Conservation (phyloP, 2,113 vertebrate species). For the Nerophis ophidion region DNA sequence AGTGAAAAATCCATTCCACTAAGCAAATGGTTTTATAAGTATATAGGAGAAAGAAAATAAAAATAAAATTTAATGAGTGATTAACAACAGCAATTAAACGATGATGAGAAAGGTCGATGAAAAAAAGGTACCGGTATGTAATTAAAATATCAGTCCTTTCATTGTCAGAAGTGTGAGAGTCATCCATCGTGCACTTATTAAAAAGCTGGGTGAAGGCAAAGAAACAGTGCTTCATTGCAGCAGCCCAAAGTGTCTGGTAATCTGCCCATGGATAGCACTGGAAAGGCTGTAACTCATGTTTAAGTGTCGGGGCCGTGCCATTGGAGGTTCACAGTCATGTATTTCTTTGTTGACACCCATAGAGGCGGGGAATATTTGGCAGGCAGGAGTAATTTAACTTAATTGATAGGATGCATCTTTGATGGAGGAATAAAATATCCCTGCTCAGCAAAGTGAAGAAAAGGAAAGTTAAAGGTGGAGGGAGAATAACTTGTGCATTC, state of each 20-base stretch:
- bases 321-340: slow-evolving; percentile 99
- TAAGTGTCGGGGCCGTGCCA: slow-evolving; percentile 99
- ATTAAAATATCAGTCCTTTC: slow-evolving; percentile 99
- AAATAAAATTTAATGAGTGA: slow-evolving; percentile 94
- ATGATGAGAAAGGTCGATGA: slow-evolving; percentile 75
- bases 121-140: slow-evolving; percentile 81
- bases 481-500: slow-evolving; percentile 98
- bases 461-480: slow-evolving; percentile 99
- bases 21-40: slow-evolving; percentile 86
- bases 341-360: slow-evolving; percentile 99
- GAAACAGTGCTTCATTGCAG: slow-evolving; percentile 97
- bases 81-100: slow-evolving; percentile 82
- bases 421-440: slow-evolving; percentile 99
- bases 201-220: slow-evolving; percentile 93
- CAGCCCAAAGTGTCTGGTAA: slow-evolving; percentile 98
- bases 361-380: slow-evolving; percentile 99
- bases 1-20: slow-evolving; percentile 86
- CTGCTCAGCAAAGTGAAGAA: slow-evolving; percentile 99
- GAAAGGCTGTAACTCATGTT: slow-evolving; percentile 99
- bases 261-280: slow-evolving; percentile 95
- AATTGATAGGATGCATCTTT: slow-evolving; percentile 82
- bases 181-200: slow-evolving; percentile 99
- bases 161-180: slow-evolving; percentile 99
- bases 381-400: slow-evolving; percentile 92
- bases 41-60: slow-evolving; percentile 83